phyloP scores from a whole-genome alignment of 2,797 vertebrate genomes.

The Crax fasciolata region DNA sequence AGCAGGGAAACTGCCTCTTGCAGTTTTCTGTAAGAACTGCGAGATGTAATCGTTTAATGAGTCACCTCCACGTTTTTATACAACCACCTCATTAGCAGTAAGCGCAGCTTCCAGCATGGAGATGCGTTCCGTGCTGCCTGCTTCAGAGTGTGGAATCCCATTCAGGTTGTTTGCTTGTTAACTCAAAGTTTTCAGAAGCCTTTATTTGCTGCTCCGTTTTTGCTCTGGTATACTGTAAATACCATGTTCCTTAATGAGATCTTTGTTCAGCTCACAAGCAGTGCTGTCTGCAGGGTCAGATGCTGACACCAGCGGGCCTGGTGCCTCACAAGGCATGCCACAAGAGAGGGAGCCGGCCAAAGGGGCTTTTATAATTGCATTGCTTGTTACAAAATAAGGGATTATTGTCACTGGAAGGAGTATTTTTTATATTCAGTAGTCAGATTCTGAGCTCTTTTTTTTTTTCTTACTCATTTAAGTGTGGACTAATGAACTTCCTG shows the following conservation, averaged over 20 bases:
- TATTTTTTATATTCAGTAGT: not conserved
- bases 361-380: not conserved
- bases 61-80: not conserved
- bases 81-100: not conserved
- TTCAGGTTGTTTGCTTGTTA: not conserved
- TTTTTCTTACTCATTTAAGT: not conserved
- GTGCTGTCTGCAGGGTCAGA: not conserved
- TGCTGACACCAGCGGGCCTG: not conserved
- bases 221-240: constrained; percentile 15
- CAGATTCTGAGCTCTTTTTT: not conserved
- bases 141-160: not conserved
- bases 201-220: constrained; percentile 25
- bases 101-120: not conserved
- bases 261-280: constrained; percentile 6
- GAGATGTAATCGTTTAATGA: constrained; percentile 24
- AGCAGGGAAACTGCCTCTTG: not conserved
- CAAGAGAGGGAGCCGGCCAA: not conserved
- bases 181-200: not conserved
- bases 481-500: constrained; percentile 64
- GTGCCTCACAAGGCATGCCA: not conserved
- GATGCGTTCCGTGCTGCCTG: not conserved
- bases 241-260: not conserved
- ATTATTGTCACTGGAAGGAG: not conserved
- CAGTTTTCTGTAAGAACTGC: not conserved
- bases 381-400: not conserved